A percentile compares a stretch with the other conserved stretches of the same genome.
Conservation (phyloP, 2,797 vertebrate species). For the Dallia pectoralis region DNA sequence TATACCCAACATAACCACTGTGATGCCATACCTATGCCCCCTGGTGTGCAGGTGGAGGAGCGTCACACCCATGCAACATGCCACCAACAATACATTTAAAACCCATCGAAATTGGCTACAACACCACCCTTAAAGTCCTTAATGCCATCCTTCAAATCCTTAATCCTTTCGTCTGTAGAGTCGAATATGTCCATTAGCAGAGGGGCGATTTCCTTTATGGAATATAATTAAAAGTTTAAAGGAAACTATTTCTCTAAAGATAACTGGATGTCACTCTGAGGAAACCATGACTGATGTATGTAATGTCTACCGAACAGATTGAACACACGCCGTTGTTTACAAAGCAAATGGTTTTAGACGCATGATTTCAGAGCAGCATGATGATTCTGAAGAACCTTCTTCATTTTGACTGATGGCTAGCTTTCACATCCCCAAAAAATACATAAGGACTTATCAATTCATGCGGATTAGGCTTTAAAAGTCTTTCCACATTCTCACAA, state of each 20-base stretch:
- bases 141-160: not conserved
- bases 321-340: conserved; percentile 27
- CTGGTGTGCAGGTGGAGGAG: no score
- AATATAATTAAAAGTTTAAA: not conserved
- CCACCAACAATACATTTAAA: no score
- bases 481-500: not conserved
- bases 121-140: not conserved
- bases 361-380: conserved; percentile 25
- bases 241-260: conserved; percentile 1
- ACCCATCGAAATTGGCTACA: no score
- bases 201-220: not conserved
- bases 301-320: conserved; percentile 18
- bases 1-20: no score
- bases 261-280: conserved; percentile 6
- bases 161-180: not conserved
- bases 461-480: not conserved
- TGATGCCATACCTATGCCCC: no score
- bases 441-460: not conserved
- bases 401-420: conserved; percentile 1
- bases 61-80: no score
- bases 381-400: no score
- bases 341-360: conserved; percentile 44
- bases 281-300: conserved; percentile 23
- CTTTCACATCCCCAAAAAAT: not conserved
- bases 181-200: not conserved